A percentile compares a stretch with the other conserved stretches of the same genome.
Conservation (phyloP, 2,888 invertebrate genomes). For the Meiosimyza platycephala region DNA sequence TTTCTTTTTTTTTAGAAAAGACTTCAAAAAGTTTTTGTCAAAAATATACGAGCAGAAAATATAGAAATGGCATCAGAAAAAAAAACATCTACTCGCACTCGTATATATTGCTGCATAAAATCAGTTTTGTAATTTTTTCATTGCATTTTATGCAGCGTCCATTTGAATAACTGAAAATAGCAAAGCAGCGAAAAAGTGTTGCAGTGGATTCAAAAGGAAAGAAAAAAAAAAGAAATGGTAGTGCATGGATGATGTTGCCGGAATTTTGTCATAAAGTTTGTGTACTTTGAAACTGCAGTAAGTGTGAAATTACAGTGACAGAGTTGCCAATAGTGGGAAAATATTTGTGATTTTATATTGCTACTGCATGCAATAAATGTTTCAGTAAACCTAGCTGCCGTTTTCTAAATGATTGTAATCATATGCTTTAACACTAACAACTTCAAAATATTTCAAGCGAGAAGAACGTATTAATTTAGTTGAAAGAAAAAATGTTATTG, state of each 20-base stretch:
- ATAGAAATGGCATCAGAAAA: neutral
- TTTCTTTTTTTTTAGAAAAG: neutral
- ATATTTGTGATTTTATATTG: too few relatives aligned
- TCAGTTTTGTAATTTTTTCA: conserved; percentile 29
- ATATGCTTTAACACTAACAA: too few relatives aligned
- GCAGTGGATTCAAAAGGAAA: neutral
- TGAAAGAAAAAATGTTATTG: too few relatives aligned
- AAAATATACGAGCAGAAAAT: conserved; percentile 27
- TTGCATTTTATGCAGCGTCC: conserved; percentile 10
- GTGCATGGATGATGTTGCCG: neutral
- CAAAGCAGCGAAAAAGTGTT: neutral
- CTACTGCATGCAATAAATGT: too few relatives aligned
- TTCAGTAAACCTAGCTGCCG: too few relatives aligned
- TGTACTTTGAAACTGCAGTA: conserved; percentile 9
- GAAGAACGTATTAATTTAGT: too few relatives aligned
- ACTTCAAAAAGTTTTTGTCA: conserved; percentile 30
- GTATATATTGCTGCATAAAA: neutral
- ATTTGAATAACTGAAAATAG: conserved; percentile 13
- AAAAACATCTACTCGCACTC: neutral
- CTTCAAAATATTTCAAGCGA: too few relatives aligned
- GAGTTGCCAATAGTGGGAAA: neutral
- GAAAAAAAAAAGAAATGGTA: neutral
- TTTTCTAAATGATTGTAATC: too few relatives aligned
- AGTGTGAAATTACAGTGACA: conserved; percentile 19
- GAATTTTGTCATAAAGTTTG: conserved; percentile 20